These are phyloP conservation scores for Philereme vetulata DNA, from an alignment of 2,888 invertebrate species.

Conservation along the genomic window DNA sequence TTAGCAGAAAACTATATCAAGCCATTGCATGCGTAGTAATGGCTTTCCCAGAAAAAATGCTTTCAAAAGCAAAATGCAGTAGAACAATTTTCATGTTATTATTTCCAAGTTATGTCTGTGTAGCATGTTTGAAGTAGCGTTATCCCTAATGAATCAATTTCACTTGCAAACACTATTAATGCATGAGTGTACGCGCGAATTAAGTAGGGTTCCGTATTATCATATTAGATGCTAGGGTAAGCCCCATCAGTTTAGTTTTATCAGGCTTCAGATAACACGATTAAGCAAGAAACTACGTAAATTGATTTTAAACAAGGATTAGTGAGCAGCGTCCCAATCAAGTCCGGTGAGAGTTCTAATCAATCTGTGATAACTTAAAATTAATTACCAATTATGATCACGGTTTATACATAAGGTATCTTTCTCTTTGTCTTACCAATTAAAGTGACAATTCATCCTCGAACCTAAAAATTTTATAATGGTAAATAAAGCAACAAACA, in stretches of 20 bases:
- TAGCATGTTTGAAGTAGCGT: too few relatives aligned
- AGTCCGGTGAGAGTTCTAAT: conserved; percentile 2
- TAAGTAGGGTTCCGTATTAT: conserved; percentile 1
- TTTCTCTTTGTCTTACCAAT: too few relatives aligned
- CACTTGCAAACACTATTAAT: not conserved
- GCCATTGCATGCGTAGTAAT: too few relatives aligned
- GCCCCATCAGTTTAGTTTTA: conserved; percentile 7
- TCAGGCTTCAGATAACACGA: conserved; percentile 5
- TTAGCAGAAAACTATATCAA: too few relatives aligned
- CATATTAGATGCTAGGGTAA: not conserved
- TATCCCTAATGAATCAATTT: not conserved
- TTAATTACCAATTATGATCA: not conserved
- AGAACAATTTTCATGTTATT: too few relatives aligned
- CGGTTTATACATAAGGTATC: too few relatives aligned
- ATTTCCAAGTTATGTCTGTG: too few relatives aligned
- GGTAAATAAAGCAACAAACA: too few relatives aligned
- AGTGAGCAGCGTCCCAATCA: conserved; percentile 9
- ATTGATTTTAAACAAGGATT: conserved; percentile 18
- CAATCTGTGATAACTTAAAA: not conserved
- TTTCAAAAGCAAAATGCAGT: too few relatives aligned
- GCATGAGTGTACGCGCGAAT: not conserved
- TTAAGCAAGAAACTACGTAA: conserved; percentile 7
- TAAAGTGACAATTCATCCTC: too few relatives aligned
- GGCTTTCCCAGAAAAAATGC: too few relatives aligned
- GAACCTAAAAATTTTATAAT: too few relatives aligned